Evolutionary conservation across 2,888 invertebrate genomes (phyloP), one percentile per base, ranked within the genome.

Genomic region (Netelia melanura): DNA sequence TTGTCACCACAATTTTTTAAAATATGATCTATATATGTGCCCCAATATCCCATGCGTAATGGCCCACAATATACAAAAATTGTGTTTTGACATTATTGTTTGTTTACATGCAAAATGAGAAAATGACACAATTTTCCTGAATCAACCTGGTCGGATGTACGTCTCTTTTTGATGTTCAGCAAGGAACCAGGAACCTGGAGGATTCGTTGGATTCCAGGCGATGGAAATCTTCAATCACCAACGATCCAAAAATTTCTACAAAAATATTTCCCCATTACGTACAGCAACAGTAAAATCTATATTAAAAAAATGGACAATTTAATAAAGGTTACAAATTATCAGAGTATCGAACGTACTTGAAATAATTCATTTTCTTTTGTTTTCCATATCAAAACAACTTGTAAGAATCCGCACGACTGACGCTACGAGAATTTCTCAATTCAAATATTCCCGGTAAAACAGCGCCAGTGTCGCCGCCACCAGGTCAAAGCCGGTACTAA

Each of bases 71-170:
- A n/a, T 64, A 64, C 1, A 25, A 23, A 43, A 14, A 62, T 68
- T 14, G 9, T 30, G 44, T 62, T 56, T 54, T 43, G 68, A 5
- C 9, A 68, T 14, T 10, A 48, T 54, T 38, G 6, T 54, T 71
- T 67, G 38, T 64, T 62, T 1, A 5, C 52, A 43, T 52, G 56
- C 71, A 38, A 58, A 44, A 52, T 67, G 23, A 14, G n/a, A 44
- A 56, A 48, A 30, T 21, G 10, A 1, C 44, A 10, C 14, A 61
- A 30, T 70, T 64, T 43, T 30, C 65, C n/a, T 21, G 43, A 74
- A n/a, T 74, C 52, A 38, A 38, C 54, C 81, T 81, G 76, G 81
- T 76, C 76, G 44, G 75, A 75, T 54, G 65, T 25, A 30, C 17
- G 48, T 25, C 23, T 23, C 25, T 61, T 48, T 58, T 56, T 43